Percentiles rank a stretch among this genome's conserved stretches.
Evolutionary conservation across 1,140 invertebrate species (phyloP).

Genomic region (Brachionus asplanchnoidis): DNA sequence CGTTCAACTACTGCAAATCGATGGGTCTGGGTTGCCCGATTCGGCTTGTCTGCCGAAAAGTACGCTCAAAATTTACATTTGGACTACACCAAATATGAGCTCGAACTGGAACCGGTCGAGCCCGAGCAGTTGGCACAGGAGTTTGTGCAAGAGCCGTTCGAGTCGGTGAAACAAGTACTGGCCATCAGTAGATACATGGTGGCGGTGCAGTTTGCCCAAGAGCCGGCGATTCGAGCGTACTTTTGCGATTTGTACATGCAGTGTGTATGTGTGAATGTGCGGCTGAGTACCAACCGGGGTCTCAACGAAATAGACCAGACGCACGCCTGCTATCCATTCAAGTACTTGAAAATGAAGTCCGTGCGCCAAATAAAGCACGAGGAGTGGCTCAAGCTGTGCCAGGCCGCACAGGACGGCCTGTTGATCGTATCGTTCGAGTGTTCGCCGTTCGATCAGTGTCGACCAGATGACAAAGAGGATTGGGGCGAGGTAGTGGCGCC

Average conservation of each 20-base stretch:
- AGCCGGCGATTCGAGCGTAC: conserved; percentile 78
- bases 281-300: conserved; percentile 74
- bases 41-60: conserved; percentile 88
- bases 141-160: conserved; percentile 6
- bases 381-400: conserved; percentile 68
- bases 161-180: not conserved
- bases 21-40: conserved; percentile 56
- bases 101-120: conserved; percentile 76
- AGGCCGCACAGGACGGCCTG: conserved; percentile 80
- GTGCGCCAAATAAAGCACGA: conserved; percentile 80
- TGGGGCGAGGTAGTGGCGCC: too few species aligned
- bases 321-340: conserved; percentile 76
- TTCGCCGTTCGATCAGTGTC: too few species aligned
- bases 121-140: conserved; percentile 57
- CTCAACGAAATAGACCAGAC: conserved; percentile 69
- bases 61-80: conserved; percentile 94
- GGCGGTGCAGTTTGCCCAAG: conserved; percentile 68
- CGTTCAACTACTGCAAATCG: conserved; percentile 56
- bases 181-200: not conserved
- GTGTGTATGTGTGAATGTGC: conserved; percentile 73
- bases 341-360: conserved; percentile 91
- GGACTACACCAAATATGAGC: conserved; percentile 90
- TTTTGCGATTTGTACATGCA: conserved; percentile 85
- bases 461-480: too few species aligned
- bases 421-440: too few species aligned